Percentiles rank a stretch among this genome's conserved stretches.
These are phyloP conservation scores for Coccyzus lansbergi DNA, from an alignment of 2,797 vertebrate genomes.

Conservation along the genomic window DNA sequence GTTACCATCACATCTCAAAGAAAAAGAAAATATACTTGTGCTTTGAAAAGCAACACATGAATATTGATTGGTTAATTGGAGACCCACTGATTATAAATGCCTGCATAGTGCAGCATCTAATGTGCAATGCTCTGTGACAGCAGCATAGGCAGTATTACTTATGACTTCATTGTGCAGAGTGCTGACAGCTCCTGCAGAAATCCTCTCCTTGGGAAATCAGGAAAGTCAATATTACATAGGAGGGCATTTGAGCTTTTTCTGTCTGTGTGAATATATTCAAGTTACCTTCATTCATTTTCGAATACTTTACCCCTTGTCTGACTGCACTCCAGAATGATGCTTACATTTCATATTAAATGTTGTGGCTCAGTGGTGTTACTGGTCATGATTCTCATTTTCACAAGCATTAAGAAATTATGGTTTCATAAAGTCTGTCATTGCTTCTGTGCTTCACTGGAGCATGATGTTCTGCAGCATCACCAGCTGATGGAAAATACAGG, in stretches of 20 bases:
- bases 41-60: not conserved
- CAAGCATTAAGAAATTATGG: not conserved
- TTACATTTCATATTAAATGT: not conserved
- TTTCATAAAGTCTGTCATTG: not conserved
- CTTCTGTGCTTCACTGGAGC: conserved; percentile 27
- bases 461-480: not conserved
- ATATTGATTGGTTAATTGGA: not conserved
- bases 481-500: conserved; percentile 5
- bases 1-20: not conserved
- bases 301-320: not conserved
- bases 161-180: not conserved
- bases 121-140: not conserved
- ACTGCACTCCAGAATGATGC: not conserved
- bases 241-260: not conserved
- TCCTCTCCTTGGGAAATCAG: conserved; percentile 14
- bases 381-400: not conserved
- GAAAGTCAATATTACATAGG: not conserved
- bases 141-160: not conserved
- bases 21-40: not conserved
- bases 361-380: not conserved
- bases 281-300: not conserved
- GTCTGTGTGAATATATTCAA: not conserved
- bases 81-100: not conserved
- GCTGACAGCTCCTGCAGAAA: conserved; percentile 31
- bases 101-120: not conserved